Evolutionary conservation across 1,140 invertebrate genomes (phyloP), one percentile per base, ranked within the genome.

Genomic region (Bombus ignitus): DNA sequence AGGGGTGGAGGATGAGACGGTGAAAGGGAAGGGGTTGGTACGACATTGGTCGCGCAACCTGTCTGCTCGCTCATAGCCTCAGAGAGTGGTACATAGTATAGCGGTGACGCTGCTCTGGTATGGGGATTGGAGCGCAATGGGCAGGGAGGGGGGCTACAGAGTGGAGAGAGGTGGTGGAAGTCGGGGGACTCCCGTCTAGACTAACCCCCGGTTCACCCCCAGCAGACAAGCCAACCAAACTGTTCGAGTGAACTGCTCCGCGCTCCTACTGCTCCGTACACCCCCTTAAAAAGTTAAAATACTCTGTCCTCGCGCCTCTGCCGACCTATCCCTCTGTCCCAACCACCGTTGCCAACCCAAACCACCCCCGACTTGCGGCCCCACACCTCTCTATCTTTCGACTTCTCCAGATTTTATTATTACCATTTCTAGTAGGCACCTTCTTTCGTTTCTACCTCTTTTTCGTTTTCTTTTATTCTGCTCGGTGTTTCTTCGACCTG

Each of bases 241-340:
- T 93, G 93, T 94, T 94, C 92, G 92, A 93, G 93, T 93, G 93
- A 93, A 94, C 92, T 92, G 92, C 87, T 93, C 87, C 78, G 79
- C 90, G 79, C 90, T 90, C 85, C 91, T 88, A 83, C 83, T 88
- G 83, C 81, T 85, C 85, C 90, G 87, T 91, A 88, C 89, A 90
- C 88, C 92, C 93, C 93, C 92, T 92, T 90, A 91, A 92, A 94
- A 94, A 94, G 93, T 94, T 94, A 93, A 94, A 94, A 94, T 94
- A 93, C 93, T 94, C 92, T 93, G 93, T 92, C 91, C 92, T 92
- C 89, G 89, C 90, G 91, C 89, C 91, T 88, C 62, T 89, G 85
- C 85, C 83, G 89, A 88, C 86, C 85, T 87, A 91, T 89, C 88
- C 88, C 85, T 83, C 44, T 53, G 79, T 80, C 85, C 71, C 82